phyloP scores from a whole-genome alignment of 2,113 vertebrate genomes.

The Ochotona curzoniae region DNA sequence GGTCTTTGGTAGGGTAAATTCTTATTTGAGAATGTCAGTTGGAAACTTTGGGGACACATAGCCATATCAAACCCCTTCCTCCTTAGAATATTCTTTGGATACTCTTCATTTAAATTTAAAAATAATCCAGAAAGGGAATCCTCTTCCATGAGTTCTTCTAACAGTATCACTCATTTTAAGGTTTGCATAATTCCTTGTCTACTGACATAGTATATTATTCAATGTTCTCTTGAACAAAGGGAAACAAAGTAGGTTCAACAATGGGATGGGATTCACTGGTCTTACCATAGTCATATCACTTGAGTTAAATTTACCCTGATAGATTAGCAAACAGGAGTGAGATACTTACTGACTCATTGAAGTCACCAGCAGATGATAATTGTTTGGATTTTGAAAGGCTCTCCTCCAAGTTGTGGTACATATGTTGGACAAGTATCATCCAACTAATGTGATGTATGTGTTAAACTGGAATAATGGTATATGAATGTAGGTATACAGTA shows the following conservation, averaged over 20 bases:
- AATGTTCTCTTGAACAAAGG: neutral
- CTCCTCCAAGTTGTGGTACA: neutral
- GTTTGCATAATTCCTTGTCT: conserved; percentile 21
- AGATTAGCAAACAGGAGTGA: neutral
- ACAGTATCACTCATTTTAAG: neutral
- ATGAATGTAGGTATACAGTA: neutral
- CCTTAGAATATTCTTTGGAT: neutral
- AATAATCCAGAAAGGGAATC: neutral
- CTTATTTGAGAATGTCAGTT: neutral
- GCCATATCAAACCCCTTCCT: neutral
- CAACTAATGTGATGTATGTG: neutral
- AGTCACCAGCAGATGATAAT: neutral
- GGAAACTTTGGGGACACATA: neutral
- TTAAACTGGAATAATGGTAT: neutral
- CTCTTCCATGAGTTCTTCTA: neutral
- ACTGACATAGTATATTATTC: neutral
- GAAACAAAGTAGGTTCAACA: neutral
- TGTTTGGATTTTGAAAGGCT: neutral
- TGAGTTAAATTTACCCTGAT: neutral
- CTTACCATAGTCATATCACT: neutral
- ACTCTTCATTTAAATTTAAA: neutral
- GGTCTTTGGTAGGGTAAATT: neutral
- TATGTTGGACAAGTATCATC: neutral
- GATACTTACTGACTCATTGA: neutral
- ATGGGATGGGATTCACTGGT: neutral